phyloP scores from a whole-genome alignment of 1,140 invertebrate species.

The Drosophila saltans region DNA sequence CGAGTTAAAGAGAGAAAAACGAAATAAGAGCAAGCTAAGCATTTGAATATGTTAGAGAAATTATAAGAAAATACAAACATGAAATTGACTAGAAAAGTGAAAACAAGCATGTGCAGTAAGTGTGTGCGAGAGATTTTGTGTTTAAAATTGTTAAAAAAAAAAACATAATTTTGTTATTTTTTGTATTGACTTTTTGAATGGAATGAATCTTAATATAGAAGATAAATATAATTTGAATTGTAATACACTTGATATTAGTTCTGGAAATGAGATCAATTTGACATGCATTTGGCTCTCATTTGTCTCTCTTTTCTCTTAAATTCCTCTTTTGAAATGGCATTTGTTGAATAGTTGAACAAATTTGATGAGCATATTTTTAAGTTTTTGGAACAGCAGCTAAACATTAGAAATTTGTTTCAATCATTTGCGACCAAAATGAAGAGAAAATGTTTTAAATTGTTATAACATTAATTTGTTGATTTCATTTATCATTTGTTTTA shows the following conservation, averaged over 20 bases:
- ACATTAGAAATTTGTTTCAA: neutral
- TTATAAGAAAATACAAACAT: neutral
- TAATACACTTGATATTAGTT: constrained; percentile 5
- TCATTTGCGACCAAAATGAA: constrained; percentile 35
- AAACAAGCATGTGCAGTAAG: constrained; percentile 30
- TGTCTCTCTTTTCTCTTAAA: neutral
- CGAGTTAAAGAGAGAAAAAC: constrained; percentile 23
- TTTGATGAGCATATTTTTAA: constrained; percentile 19
- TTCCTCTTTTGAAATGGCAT: neutral
- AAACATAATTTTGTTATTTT: constrained; percentile 3
- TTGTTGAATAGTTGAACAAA: constrained; percentile 22
- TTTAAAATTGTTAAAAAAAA: constrained; percentile 27
- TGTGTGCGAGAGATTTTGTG: constrained; percentile 1
- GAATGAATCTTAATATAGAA: constrained; percentile 48
- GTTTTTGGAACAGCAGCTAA: constrained; percentile 2
- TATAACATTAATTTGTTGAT: constrained; percentile 5
- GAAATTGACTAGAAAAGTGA: constrained; percentile 61
- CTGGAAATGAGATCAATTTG: constrained; percentile 50
- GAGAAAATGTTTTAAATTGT: constrained; percentile 43
- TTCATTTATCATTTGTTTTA: constrained; percentile 11
- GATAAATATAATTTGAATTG: constrained; percentile 2
- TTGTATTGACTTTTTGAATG: constrained; percentile 32
- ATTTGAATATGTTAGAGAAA: neutral
- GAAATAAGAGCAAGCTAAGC: neutral
- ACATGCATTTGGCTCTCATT: constrained; percentile 25